A percentile compares a stretch with the other conserved stretches of the same genome.
Conservation (phyloP, 2,888 invertebrate genomes). For the Lordiphosa andalusiaca region DNA sequence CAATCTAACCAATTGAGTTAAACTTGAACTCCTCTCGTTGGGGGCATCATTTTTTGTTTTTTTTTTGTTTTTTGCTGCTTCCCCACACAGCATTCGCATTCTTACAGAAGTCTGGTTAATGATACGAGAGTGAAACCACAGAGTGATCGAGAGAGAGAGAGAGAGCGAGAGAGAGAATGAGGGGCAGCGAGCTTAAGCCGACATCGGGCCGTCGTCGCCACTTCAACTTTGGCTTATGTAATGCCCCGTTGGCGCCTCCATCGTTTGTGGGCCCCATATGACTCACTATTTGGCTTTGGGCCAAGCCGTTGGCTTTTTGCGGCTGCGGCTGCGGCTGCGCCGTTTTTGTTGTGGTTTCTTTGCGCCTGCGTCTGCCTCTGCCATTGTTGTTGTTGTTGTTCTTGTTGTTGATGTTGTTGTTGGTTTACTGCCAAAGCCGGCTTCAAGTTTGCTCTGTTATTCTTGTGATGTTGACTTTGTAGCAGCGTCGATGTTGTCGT, state of each 20-base stretch:
- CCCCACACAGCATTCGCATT: not conserved
- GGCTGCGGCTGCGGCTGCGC: conserved; percentile 5
- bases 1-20: too few relatives aligned
- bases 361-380: conserved; percentile 18
- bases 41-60: too few relatives aligned
- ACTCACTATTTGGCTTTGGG: conserved; percentile 25
- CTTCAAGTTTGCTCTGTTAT: conserved; percentile 45
- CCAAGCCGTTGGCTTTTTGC: conserved; percentile 11
- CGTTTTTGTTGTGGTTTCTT: conserved; percentile 28
- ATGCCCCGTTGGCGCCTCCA: conserved; percentile 51
- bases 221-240: conserved; percentile 50
- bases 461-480: conserved; percentile 47
- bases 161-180: conserved; percentile 17
- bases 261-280: conserved; percentile 8
- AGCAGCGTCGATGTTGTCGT: conserved; percentile 20
- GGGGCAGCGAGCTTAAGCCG: conserved; percentile 39
- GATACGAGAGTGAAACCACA: not conserved
- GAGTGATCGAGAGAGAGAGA: conserved; percentile 14
- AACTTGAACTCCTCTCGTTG: not conserved
- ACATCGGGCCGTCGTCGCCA: conserved; percentile 9
- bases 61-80: too few relatives aligned
- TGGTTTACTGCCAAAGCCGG: conserved; percentile 51
- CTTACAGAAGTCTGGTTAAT: not conserved
- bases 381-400: too few relatives aligned
- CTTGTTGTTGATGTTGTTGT: conserved; percentile 33